Percentiles rank a stretch among this genome's conserved stretches.
phyloP scores from a whole-genome alignment of 92 coral and sea anemone genomes.

The Zoanthus solanderi region DNA sequence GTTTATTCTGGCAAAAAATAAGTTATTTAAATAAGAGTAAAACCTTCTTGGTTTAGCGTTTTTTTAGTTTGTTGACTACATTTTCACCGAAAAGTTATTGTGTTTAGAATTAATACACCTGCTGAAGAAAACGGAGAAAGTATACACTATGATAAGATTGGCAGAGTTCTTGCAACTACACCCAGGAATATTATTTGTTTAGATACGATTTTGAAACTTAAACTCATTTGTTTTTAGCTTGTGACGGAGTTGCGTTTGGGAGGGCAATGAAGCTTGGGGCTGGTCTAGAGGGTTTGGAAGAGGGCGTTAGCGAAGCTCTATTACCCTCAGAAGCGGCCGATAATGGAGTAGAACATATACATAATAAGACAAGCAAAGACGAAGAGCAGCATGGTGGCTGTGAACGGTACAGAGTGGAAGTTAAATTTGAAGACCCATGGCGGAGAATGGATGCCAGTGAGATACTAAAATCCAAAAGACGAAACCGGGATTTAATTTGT shows the following conservation, averaged over 20 bases:
- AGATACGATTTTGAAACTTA: too few relatives aligned
- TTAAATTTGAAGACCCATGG: slow-evolving; percentile 84
- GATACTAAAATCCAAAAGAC: slow-evolving; percentile 1
- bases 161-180: too few relatives aligned
- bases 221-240: not conserved
- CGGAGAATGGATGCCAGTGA: slow-evolving; percentile 46
- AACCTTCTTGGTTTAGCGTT: too few relatives aligned
- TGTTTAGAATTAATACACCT: too few relatives aligned
- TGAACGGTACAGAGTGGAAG: slow-evolving; percentile 24
- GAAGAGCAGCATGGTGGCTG: not conserved
- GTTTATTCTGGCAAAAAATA: too few relatives aligned
- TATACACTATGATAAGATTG: too few relatives aligned
- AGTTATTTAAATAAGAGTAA: too few relatives aligned
- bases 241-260: slow-evolving; percentile 1
- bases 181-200: not conserved
- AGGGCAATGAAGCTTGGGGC: not conserved
- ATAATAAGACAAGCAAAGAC: not conserved
- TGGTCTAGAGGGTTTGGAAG: not conserved
- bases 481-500: not conserved
- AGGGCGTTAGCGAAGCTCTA: not conserved
- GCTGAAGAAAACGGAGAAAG: too few relatives aligned
- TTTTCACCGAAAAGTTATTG: too few relatives aligned
- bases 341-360: not conserved
- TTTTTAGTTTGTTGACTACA: too few relatives aligned
- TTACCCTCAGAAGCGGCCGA: slow-evolving; percentile 33